These are phyloP conservation scores for Idaea dimidiata DNA, from an alignment of 2,888 invertebrate genomes.

Conservation along the genomic window DNA sequence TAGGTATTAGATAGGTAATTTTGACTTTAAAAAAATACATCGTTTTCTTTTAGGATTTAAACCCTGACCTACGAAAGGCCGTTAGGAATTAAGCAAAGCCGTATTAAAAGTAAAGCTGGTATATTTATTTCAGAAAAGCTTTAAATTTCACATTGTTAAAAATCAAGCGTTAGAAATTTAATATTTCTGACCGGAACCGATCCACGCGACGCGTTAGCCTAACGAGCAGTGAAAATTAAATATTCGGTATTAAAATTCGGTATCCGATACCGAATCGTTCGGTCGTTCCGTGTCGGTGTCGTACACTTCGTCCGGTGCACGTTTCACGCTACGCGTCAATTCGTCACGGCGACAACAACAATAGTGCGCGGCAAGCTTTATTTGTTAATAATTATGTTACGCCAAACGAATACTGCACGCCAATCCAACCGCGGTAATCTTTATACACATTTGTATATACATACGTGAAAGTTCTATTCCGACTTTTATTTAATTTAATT, in stretches of 20 bases:
- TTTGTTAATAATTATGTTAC: slow-evolving; percentile 70
- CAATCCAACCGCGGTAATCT: slow-evolving; percentile 55
- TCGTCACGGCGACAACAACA: slow-evolving; percentile 57
- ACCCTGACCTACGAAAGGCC: no score
- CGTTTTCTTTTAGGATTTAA: no score
- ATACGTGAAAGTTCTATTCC: not conserved
- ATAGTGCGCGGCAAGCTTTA: slow-evolving; percentile 64
- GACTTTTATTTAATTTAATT: not conserved
- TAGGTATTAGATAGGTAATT: no score
- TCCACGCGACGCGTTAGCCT: slow-evolving; percentile 36
- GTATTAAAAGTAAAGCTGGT: no score
- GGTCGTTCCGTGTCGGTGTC: slow-evolving; percentile 28
- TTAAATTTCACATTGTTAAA: no score
- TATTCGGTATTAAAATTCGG: slow-evolving; percentile 34
- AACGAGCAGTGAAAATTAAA: slow-evolving; percentile 56
- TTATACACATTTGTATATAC: slow-evolving; percentile 22
- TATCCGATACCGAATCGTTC: slow-evolving; percentile 45
- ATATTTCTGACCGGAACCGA: slow-evolving; percentile 20
- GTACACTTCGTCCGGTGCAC: slow-evolving; percentile 36
- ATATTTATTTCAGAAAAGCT: no score
- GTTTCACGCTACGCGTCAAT: slow-evolving; percentile 61
- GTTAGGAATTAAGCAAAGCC: no score
- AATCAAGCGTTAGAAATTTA: no score
- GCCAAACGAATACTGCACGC: slow-evolving; percentile 65
- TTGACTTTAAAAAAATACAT: no score